Evolutionary conservation across 2,797 vertebrate genomes (phyloP).

Genomic region (Neomorphus geoffroyi): DNA sequence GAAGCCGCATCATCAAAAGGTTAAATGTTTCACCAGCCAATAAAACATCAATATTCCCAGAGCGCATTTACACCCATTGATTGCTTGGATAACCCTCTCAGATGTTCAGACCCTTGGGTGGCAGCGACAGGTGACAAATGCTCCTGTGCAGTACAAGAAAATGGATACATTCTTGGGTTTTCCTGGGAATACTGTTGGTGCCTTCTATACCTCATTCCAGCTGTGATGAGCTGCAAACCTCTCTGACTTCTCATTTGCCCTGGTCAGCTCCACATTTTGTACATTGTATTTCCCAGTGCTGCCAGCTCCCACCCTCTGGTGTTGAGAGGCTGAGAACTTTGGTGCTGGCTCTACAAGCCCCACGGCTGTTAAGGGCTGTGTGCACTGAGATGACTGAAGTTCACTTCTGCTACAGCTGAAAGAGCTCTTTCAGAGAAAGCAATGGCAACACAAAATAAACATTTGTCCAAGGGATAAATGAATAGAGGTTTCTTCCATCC

Average conservation of each 20-base stretch:
- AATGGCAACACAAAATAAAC: neutral
- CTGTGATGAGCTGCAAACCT: neutral
- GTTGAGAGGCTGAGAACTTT: neutral
- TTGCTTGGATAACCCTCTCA: neutral
- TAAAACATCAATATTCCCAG: neutral
- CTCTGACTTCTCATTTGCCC: neutral
- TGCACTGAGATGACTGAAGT: neutral
- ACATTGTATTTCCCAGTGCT: neutral
- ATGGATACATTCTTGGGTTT: neutral
- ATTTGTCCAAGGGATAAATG: neutral
- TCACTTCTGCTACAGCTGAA: neutral
- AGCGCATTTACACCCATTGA: neutral
- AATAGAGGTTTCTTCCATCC: neutral
- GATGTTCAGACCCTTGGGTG: neutral
- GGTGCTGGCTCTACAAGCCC: neutral
- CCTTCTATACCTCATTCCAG: neutral
- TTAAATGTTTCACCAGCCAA: neutral
- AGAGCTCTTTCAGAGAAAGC: neutral
- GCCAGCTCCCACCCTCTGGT: neutral
- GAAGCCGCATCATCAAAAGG: neutral
- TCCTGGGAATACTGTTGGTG: neutral
- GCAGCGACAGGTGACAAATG: neutral
- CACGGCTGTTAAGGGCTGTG: fast-evolving
- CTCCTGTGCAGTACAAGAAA: neutral
- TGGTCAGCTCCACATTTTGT: neutral